Evolutionary conservation across 2,797 vertebrate genomes (phyloP), one percentile per base, ranked within the genome.

Genomic region (Pseudocheirus occidentalis): DNA sequence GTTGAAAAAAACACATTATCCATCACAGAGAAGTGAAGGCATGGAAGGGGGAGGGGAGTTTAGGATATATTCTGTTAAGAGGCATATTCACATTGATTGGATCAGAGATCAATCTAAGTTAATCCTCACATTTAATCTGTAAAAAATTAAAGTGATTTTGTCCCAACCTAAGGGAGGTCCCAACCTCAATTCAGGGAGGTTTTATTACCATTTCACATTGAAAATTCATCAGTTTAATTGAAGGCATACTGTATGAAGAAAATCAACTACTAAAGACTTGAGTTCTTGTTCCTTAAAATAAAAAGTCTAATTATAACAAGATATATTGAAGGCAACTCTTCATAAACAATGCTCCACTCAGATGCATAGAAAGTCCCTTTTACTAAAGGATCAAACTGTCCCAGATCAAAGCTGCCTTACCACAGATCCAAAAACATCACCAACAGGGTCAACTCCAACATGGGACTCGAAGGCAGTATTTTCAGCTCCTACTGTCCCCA

Each of bases 231-330:
- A 93, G 13, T 66, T 95, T 92, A 81, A 92, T 31, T 89, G 55
- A 50, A 87, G 40, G 18, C 5, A 66, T 95, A 92, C 2, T 16
- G 50, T 66, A 94, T 29, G 5, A 50, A 93, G 89, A 95, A 55
- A 66, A 97, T 28, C 40, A 93, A 95, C 16, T 58, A 95, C 14
- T 55, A 95, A 0, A 66, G 18, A 92, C 52, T 92, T 95, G 87
- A 90, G 90, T 29, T 73, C 58, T 87, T 62, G 95, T 94, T 94
- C 95, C 31, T 58, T 93, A 97, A 92, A 50, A 92, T 73, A 92
- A 53, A 18, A 95, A 93, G 4, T 92, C 21, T 29, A 95, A 66
- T 50, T 90, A 40, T 81, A 58, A 93, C 46, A 40, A 90, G 3
- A 24, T 92, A 96, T 53, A 57, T 54, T 58, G 29, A 73, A 92